Evolutionary conservation across 1,140 invertebrate genomes (phyloP).

Genomic region (Drosophila athabasca): DNA sequence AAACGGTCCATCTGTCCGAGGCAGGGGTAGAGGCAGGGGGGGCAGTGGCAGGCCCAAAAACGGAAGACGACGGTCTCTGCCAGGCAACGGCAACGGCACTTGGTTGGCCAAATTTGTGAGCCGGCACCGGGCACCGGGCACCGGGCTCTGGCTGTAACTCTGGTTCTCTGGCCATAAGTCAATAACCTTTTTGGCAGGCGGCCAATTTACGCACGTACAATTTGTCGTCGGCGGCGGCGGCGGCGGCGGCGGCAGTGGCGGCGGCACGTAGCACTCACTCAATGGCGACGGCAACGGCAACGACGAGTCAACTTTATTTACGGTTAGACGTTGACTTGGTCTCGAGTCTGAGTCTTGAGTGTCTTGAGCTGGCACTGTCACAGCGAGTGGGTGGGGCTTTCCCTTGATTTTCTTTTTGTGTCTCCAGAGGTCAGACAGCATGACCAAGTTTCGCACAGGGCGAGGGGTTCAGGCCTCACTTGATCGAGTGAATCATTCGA

Average conservation of each 20-base stretch:
- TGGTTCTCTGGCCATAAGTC: conserved; percentile 62
- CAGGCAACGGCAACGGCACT: conserved; percentile 22
- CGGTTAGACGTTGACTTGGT: conserved; percentile 42
- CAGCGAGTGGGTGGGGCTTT: background rate
- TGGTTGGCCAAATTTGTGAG: too few relatives aligned
- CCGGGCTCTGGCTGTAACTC: conserved; percentile 24
- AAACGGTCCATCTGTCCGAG: conserved; percentile 45
- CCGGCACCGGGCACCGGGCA: too few relatives aligned
- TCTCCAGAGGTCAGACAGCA: conserved; percentile 32
- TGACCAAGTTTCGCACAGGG: conserved; percentile 18
- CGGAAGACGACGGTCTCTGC: conserved; percentile 39
- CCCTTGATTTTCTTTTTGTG: background rate
- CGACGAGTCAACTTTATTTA: conserved; percentile 53
- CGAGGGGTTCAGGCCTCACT: conserved; percentile 25
- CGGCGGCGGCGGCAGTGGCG: background rate
- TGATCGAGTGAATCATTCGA: conserved; percentile 12
- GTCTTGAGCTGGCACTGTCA: conserved; percentile 14
- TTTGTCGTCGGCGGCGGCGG: conserved; percentile 59
- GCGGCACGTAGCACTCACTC: conserved; percentile 44
- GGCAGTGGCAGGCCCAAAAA: conserved; percentile 20
- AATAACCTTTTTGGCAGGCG: conserved; percentile 75
- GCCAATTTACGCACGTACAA: conserved; percentile 78
- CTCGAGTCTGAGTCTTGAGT: too few relatives aligned
- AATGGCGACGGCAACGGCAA: conserved; percentile 31
- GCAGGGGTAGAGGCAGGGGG: background rate